phyloP scores from a whole-genome alignment of 2,797 vertebrate genomes.

The Xiphorhynchus erythropygius region DNA sequence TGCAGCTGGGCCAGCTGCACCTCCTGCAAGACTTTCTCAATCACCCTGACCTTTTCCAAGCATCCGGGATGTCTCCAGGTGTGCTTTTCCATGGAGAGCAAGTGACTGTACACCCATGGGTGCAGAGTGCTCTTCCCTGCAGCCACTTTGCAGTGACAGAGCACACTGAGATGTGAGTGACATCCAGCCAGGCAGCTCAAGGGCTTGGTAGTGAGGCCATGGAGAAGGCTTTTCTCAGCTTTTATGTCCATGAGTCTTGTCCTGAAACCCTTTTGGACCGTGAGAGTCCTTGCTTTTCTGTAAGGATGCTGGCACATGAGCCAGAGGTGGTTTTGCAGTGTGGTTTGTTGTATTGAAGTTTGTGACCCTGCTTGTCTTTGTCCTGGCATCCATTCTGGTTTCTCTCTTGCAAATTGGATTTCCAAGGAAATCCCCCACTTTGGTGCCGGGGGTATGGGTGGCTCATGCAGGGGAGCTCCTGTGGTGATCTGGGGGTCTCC shows the following conservation, averaged over 20 bases:
- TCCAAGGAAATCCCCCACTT: neutral
- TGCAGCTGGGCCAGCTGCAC: neutral
- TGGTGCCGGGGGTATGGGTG: neutral
- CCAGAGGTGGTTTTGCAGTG: neutral
- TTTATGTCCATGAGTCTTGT: neutral
- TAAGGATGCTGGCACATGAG: neutral
- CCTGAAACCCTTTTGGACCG: neutral
- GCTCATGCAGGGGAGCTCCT: neutral
- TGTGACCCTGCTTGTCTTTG: neutral
- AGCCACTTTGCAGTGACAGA: neutral
- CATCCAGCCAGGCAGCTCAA: rapidly evolving
- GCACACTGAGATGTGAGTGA: rapidly evolving
- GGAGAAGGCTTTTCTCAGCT: neutral
- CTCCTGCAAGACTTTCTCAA: neutral
- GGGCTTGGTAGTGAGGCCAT: neutral
- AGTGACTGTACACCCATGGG: too few relatives aligned
- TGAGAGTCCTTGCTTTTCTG: rapidly evolving
- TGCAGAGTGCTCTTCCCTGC: neutral
- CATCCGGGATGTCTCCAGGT: neutral
- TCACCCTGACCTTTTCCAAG: neutral
- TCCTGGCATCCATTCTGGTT: neutral
- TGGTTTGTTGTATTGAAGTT: neutral
- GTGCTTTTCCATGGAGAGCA: neutral
- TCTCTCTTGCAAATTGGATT: neutral
- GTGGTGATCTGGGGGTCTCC: neutral